phyloP scores from a whole-genome alignment of 2,113 vertebrate genomes.

The Oenanthe melanoleuca region DNA sequence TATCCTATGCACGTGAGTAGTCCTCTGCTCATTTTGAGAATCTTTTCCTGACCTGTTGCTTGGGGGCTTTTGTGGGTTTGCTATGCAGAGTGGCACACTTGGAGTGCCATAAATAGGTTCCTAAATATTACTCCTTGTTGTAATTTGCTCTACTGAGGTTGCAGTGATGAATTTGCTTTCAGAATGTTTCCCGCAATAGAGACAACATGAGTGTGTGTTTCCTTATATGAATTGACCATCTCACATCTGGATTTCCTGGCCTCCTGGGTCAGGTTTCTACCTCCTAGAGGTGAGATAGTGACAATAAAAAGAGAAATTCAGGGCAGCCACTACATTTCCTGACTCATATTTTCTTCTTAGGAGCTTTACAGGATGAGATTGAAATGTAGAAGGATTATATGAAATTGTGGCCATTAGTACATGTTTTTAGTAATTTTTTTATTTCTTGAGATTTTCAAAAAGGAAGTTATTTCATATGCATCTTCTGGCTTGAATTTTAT shows the following conservation, averaged over 20 bases:
- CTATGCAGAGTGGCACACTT: background rate
- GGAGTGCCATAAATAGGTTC: background rate
- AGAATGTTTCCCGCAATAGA: background rate
- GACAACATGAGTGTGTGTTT: background rate
- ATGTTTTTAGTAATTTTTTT: background rate
- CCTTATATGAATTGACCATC: background rate
- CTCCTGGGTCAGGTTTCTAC: background rate
- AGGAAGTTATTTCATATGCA: background rate
- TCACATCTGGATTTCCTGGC: background rate
- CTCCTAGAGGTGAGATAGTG: background rate
- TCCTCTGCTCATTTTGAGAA: background rate
- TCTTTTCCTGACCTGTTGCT: background rate
- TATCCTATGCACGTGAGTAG: rapidly evolving
- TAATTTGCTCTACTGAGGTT: background rate
- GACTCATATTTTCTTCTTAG: background rate
- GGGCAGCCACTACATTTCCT: background rate
- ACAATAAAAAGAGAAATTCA: background rate
- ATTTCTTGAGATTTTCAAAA: background rate
- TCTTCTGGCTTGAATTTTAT: background rate
- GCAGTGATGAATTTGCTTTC: background rate
- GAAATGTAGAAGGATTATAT: background rate
- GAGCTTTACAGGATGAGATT: background rate
- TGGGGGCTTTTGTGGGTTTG: background rate
- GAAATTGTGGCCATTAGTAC: background rate
- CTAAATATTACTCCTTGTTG: background rate